These are phyloP conservation scores for Eilema griseolum DNA, from an alignment of 2,888 invertebrate genomes.

Conservation along the genomic window DNA sequence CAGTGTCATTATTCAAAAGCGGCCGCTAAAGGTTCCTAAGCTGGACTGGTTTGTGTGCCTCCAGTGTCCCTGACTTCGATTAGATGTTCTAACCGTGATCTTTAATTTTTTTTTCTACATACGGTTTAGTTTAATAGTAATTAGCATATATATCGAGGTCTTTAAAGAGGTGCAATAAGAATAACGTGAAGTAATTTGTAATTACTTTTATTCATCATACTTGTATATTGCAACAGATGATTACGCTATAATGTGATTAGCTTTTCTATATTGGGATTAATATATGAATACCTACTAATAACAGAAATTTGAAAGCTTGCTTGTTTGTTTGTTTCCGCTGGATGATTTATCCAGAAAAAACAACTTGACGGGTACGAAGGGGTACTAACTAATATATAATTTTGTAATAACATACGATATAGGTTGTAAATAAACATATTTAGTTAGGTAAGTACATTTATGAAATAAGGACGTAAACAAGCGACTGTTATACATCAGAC, in stretches of 20 bases:
- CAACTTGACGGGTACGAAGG: no score
- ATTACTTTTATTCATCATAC: not conserved
- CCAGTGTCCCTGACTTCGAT: constrained; percentile 41
- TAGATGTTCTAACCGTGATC: constrained; percentile 18
- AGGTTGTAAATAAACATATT: no score
- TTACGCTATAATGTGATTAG: not conserved
- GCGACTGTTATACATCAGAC: no score
- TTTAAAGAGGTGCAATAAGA: not conserved
- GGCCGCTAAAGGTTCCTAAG: constrained; percentile 41
- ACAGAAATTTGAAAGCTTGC: not conserved
- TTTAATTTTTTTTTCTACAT: constrained; percentile 20
- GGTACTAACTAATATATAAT: no score
- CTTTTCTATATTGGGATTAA: not conserved
- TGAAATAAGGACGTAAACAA: no score
- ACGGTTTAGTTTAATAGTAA: not conserved
- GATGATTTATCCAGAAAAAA: no score
- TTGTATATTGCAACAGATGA: not conserved
- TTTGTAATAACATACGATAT: no score
- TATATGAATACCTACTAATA: no score
- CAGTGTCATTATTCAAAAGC: constrained; percentile 30
- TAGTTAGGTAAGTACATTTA: no score
- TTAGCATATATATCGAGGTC: constrained; percentile 6
- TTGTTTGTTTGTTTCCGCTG: not conserved
- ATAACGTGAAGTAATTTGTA: not conserved
- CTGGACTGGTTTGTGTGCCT: constrained; percentile 37